phyloP scores from a whole-genome alignment of 2,797 vertebrate species.

The Hippopotamyrus pictus region DNA sequence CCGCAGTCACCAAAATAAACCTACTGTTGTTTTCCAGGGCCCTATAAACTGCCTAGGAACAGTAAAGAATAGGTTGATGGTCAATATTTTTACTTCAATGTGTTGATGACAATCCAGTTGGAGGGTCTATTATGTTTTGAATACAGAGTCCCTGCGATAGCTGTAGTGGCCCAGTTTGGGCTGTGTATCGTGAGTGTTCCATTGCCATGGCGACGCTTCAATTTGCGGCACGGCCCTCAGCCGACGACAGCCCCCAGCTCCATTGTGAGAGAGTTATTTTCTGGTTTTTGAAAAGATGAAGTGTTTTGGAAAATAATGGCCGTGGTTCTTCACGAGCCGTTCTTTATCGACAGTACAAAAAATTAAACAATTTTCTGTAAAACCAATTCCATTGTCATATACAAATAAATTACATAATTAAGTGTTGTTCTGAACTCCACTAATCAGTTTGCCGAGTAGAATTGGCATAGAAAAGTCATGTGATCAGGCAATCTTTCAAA shows the following conservation, averaged over 20 bases:
- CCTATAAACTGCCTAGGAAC: neutral
- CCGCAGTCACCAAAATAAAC: neutral
- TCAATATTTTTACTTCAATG: neutral
- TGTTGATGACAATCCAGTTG: neutral
- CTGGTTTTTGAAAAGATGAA: conserved; percentile 14
- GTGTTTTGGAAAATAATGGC: conserved; percentile 8
- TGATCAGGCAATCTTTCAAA: neutral
- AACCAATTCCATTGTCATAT: neutral
- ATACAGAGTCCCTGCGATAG: neutral
- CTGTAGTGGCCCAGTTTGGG: conserved; percentile 16
- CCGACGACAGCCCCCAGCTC: neutral
- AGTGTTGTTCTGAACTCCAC: neutral
- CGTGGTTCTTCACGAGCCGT: neutral
- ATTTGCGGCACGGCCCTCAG: conserved; percentile 1
- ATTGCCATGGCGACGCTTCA: conserved; percentile 31
- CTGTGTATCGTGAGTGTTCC: neutral
- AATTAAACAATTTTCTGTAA: neutral
- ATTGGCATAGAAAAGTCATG: conserved; percentile 1
- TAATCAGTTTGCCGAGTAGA: neutral
- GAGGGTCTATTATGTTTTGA: neutral
- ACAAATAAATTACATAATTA: conserved; percentile 2
- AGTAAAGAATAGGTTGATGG: neutral
- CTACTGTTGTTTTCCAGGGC: neutral
- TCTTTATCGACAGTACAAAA: neutral
- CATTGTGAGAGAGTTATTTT: conserved; percentile 6